These are phyloP conservation scores for Manis javanica DNA, from an alignment of 2,797 vertebrate genomes.

Conservation along the genomic window DNA sequence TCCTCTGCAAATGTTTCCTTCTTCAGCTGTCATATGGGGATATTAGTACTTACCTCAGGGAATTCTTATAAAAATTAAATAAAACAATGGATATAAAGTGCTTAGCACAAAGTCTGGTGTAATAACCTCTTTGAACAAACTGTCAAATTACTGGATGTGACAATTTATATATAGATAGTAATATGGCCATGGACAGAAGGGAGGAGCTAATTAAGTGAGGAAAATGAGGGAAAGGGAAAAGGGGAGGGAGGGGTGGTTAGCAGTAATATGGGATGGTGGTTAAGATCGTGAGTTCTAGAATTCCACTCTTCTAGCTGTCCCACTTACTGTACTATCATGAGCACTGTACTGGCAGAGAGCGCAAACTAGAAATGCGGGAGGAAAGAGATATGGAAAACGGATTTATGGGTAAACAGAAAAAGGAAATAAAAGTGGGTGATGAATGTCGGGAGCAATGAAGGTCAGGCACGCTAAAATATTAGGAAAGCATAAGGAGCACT, in stretches of 20 bases:
- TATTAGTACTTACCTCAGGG: not conserved
- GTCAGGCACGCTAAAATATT: not conserved
- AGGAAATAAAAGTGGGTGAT: not conserved
- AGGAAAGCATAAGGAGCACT: not conserved
- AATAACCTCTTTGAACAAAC: conserved; percentile 29
- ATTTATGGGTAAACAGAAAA: not conserved
- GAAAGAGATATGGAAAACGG: not conserved
- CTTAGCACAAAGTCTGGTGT: not conserved
- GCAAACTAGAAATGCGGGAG: not conserved
- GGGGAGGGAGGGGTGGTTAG: too few species aligned
- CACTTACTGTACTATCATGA: not conserved
- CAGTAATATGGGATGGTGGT: not conserved
- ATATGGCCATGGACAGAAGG: not conserved
- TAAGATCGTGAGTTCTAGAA: conserved; percentile 21
- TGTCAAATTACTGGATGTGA: not conserved
- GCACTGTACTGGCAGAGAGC: not conserved
- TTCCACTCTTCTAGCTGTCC: not conserved
- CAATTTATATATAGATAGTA: not conserved
- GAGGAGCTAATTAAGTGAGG: not conserved
- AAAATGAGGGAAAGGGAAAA: not conserved
- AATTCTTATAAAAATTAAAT: not conserved
- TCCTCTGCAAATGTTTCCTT: conserved; percentile 2
- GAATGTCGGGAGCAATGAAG: not conserved
- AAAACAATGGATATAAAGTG: conserved; percentile 10
- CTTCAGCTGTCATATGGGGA: conserved; percentile 2